Conservation (phyloP, 1,140 invertebrate genomes). For the Heliconius congener region DNA sequence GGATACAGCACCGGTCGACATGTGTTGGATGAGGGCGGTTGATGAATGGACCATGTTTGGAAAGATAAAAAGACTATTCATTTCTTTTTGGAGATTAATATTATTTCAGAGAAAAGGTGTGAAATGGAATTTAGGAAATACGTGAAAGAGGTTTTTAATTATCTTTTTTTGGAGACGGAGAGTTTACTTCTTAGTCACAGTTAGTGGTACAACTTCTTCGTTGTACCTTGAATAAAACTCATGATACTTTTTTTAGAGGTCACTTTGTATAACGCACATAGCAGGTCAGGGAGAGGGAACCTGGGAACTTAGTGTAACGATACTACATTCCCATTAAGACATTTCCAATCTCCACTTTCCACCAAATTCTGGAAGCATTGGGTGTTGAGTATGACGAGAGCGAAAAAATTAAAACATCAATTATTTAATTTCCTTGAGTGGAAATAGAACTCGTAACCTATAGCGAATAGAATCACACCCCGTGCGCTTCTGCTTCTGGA, state of each 20-base stretch:
- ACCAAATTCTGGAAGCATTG: neutral
- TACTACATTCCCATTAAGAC: neutral
- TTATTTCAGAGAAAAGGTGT: neutral
- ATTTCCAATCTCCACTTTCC: neutral
- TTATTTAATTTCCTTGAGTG: too few relatives aligned
- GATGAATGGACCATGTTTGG: slow-evolving; percentile 24
- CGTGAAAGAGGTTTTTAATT: neutral
- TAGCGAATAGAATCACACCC: too few relatives aligned
- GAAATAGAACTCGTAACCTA: too few relatives aligned
- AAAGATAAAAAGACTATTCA: slow-evolving; percentile 29
- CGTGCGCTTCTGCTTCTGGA: too few relatives aligned
- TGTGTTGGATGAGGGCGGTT: slow-evolving; percentile 27
- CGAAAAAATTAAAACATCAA: too few relatives aligned
- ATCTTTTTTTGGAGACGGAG: neutral
- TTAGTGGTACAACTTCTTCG: too few relatives aligned
- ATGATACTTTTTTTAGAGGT: neutral
- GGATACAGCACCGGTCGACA: slow-evolving; percentile 32
- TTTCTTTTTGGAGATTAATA: slow-evolving; percentile 15
- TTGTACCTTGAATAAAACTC: too few relatives aligned
- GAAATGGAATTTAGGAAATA: neutral
- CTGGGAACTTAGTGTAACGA: neutral
- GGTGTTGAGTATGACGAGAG: neutral
- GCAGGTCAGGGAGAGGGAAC: neutral
- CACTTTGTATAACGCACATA: too few relatives aligned
- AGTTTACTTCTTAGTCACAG: neutral